phyloP scores from a whole-genome alignment of 2,888 invertebrate genomes.

The Prosapia bicincta region DNA sequence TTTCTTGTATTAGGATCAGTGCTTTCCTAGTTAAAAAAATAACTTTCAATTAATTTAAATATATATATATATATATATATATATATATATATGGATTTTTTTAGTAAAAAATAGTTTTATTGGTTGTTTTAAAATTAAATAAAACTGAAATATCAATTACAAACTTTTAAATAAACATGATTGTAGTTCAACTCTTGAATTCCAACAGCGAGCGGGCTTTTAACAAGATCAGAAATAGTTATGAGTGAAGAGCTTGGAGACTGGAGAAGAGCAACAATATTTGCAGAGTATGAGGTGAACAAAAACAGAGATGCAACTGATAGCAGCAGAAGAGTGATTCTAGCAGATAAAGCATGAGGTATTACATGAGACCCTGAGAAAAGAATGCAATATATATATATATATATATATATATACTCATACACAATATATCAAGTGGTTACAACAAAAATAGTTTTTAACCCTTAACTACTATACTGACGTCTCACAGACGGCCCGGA shows the following conservation, averaged over 20 bases:
- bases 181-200: conserved; percentile 68
- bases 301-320: conserved; percentile 64
- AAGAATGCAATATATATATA: neutral
- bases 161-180: conserved; percentile 63
- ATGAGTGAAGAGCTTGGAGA: conserved; percentile 66
- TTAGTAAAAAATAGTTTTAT: too few relatives aligned
- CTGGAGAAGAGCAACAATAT: conserved; percentile 70
- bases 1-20: conserved; percentile 60
- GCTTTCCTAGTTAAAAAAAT: conserved; percentile 55
- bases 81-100: too few relatives aligned
- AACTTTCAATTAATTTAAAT: too few relatives aligned
- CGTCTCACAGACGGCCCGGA: too few relatives aligned
- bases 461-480: too few relatives aligned
- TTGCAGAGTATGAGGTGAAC: conserved; percentile 72
- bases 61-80: too few relatives aligned
- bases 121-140: too few relatives aligned
- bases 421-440: too few relatives aligned
- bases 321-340: conserved; percentile 60
- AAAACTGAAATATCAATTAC: too few relatives aligned
- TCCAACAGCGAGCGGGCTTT: conserved; percentile 62
- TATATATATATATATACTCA: too few relatives aligned
- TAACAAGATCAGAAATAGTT: conserved; percentile 59
- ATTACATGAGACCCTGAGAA: conserved; percentile 49
- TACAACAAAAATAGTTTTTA: too few relatives aligned
- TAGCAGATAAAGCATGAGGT: conserved; percentile 51